These are phyloP conservation scores for Muscicapa comitata DNA, from an alignment of 2,797 vertebrate genomes.

Conservation along the genomic window DNA sequence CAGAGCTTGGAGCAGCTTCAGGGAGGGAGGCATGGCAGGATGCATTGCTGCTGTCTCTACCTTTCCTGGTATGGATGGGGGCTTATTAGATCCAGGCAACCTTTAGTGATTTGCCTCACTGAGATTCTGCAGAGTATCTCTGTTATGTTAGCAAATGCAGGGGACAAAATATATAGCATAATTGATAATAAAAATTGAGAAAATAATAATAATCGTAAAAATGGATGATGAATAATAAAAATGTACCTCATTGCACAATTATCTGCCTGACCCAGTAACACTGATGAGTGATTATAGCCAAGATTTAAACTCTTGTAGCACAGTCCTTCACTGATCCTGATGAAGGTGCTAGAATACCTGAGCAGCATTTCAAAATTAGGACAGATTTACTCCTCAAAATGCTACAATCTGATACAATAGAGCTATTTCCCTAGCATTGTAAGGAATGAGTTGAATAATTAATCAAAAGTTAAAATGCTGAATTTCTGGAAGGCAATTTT, in stretches of 20 bases:
- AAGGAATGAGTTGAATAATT: neutral
- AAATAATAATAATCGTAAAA: neutral
- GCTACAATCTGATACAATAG: neutral
- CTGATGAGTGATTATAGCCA: neutral
- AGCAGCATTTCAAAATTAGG: neutral
- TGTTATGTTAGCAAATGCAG: neutral
- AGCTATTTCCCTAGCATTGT: neutral
- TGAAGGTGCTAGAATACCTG: neutral
- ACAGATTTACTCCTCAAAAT: neutral
- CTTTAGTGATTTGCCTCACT: neutral
- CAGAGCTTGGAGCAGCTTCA: neutral
- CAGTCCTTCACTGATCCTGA: neutral
- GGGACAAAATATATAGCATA: neutral
- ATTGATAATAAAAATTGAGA: neutral
- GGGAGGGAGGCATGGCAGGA: neutral
- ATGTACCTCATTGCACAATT: neutral
- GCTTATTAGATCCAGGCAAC: neutral
- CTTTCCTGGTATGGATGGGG: neutral
- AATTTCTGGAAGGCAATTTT: neutral
- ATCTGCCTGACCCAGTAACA: neutral
- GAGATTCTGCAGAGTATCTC: neutral
- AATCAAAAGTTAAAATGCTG: neutral
- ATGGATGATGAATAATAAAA: neutral
- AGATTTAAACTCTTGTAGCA: neutral
- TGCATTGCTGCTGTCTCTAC: neutral